Evolutionary conservation across 2,113 vertebrate genomes (phyloP), one percentile per base, ranked within the genome.

Genomic region (Ammospiza caudacuta): DNA sequence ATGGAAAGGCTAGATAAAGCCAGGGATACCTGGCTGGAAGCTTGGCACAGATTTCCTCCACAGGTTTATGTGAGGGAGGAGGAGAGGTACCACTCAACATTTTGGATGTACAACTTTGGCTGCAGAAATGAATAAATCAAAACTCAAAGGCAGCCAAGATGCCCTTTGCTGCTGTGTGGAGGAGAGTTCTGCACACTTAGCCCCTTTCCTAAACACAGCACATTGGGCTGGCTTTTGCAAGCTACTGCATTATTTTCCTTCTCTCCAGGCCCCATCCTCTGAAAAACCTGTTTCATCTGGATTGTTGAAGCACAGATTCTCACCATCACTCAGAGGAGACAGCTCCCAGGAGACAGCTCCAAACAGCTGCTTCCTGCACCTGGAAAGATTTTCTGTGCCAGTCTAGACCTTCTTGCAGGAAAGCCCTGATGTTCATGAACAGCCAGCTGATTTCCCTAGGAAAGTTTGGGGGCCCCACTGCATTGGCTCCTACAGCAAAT

Each of bases 51-150:
- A 63, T 88, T 87, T 62, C 47, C n/a, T 73, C 54, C 19, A 3
- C 21, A n/a, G 29, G 3, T 1, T 24, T 24, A 6, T 5, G 27
- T 5, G 37, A 87, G n/a, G 23, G 35, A 49, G 29, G 2, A 74
- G 5, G 10, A 6, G n/a, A 44, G 13, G 14, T 21, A 37, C 68
- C 51, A 73, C 2, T 46, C 33, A 59, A 12, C 29, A 74, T 90
- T 97, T 89, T 51, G 47, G 63, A 35, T 66, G 69, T 55, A 64
- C n/a, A 87, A 41, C 69, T 96, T 95, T 94, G 88, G 82, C 92
- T 94, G 87, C 88, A 67, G 74, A 95, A 97, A 69, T 55, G 77
- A 89, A 11, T 91, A 96, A 96, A 87, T 92, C 61, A 27, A 75
- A 96, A 87, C 93, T 73, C 80, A 80, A 91, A 97, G 74, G 92